Evolutionary conservation across 2,888 invertebrate genomes (phyloP).

Genomic region (Hydraecia micacea): DNA sequence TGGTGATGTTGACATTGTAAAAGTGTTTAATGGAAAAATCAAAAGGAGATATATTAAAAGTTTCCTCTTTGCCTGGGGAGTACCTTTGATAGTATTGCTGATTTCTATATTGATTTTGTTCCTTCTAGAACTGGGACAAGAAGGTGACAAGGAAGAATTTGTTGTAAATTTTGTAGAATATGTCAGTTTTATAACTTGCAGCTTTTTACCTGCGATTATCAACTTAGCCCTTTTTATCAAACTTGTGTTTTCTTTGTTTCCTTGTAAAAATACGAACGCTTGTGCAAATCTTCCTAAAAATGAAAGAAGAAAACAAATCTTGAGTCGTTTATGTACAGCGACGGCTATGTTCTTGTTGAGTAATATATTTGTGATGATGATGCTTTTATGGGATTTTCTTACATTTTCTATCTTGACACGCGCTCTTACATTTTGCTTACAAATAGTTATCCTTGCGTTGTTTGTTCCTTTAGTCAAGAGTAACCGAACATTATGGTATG

Average conservation of each 20-base stretch:
- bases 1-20: constrained; percentile 43
- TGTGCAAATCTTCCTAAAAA: background rate
- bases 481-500: constrained; percentile 18
- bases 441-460: constrained; percentile 13
- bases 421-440: constrained; percentile 6
- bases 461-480: constrained; percentile 30
- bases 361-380: constrained; percentile 25
- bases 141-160: background rate
- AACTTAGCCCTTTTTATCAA: constrained; percentile 32
- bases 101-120: background rate
- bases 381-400: constrained; percentile 30
- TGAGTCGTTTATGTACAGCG: constrained; percentile 30
- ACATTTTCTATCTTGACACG: background rate
- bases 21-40: constrained; percentile 27
- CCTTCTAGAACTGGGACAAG: background rate
- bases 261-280: background rate
- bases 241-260: constrained; percentile 24
- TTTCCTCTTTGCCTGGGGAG: constrained; percentile 40
- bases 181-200: background rate
- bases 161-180: background rate
- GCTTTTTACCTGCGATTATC: constrained; percentile 12
- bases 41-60: constrained; percentile 30
- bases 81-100: background rate
- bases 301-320: constrained; percentile 19
- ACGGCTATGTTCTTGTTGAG: constrained; percentile 34